phyloP scores from a whole-genome alignment of 1,140 invertebrate genomes.

The Meloidogyne chitwoodi region DNA sequence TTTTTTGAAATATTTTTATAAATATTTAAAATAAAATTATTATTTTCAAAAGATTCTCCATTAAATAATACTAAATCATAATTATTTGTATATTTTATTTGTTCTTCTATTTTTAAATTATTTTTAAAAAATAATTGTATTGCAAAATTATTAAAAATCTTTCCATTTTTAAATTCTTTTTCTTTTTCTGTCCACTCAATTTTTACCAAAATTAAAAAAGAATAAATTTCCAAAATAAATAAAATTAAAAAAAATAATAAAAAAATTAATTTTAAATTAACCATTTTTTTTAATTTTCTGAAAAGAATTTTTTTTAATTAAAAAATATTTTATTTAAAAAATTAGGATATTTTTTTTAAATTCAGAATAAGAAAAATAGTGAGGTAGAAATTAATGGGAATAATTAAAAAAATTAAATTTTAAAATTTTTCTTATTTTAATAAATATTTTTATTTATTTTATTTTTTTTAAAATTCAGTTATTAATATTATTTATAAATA shows the following conservation, averaged over 20 bases:
- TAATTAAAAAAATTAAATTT: too few relatives aligned
- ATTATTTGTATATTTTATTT: not conserved
- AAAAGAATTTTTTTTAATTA: not conserved
- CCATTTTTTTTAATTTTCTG: not conserved
- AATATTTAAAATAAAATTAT: not conserved
- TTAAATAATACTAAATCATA: not conserved
- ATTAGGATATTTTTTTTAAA: too few relatives aligned
- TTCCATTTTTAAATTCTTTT: not conserved
- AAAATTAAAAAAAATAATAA: not conserved
- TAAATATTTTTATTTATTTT: too few relatives aligned
- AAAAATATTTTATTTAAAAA: too few relatives aligned
- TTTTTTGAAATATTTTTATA: not conserved
- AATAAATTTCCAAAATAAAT: not conserved
- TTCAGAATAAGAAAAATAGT: too few relatives aligned
- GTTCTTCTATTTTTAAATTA: too few relatives aligned
- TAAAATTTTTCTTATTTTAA: too few relatives aligned
- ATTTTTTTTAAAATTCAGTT: too few relatives aligned
- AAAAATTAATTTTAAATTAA: not conserved
- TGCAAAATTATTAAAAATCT: not conserved
- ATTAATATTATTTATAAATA: too few relatives aligned
- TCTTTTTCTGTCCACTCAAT: not conserved
- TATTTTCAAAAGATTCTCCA: not conserved
- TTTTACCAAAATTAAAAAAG: not conserved
- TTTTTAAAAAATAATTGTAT: not conserved
- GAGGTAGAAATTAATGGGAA: too few relatives aligned